phyloP scores from a whole-genome alignment of 2,797 vertebrate species.

The Aphelocoma californica region DNA sequence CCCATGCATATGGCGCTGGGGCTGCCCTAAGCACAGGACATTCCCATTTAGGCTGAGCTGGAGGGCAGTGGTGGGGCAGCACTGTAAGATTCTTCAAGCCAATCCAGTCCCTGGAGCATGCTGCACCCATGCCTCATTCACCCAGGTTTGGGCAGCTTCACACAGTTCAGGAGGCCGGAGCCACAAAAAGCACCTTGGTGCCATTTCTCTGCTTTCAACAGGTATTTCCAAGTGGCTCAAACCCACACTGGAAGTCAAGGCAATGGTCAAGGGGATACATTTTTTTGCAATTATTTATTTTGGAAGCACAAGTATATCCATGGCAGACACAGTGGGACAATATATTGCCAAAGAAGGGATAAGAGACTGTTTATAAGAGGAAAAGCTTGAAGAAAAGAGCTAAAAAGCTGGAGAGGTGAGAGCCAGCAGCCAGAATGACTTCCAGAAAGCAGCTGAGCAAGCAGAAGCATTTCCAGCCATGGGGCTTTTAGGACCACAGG shows the following conservation, averaged over 20 bases:
- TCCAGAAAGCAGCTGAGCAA: neutral
- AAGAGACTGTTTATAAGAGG: slow-evolving; percentile 4
- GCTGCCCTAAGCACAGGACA: neutral
- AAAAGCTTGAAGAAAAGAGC: neutral
- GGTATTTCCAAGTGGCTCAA: neutral
- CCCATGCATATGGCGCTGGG: accelerated
- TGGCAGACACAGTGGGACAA: neutral
- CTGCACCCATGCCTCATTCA: neutral
- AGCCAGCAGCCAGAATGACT: neutral
- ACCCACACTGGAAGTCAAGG: neutral
- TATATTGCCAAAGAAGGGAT: neutral
- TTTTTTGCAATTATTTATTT: slow-evolving; percentile 15
- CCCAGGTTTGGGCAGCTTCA: accelerated
- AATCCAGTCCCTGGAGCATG: accelerated
- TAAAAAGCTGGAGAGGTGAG: neutral
- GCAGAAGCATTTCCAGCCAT: neutral
- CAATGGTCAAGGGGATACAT: neutral
- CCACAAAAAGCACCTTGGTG: neutral
- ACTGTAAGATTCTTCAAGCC: neutral
- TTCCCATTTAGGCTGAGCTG: accelerated
- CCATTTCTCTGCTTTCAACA: neutral
- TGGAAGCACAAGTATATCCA: neutral
- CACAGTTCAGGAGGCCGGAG: neutral
- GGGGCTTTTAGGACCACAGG: neutral
- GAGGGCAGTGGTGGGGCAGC: neutral